phyloP scores from a whole-genome alignment of 2,797 vertebrate genomes.

The Vespertilio murinus region DNA sequence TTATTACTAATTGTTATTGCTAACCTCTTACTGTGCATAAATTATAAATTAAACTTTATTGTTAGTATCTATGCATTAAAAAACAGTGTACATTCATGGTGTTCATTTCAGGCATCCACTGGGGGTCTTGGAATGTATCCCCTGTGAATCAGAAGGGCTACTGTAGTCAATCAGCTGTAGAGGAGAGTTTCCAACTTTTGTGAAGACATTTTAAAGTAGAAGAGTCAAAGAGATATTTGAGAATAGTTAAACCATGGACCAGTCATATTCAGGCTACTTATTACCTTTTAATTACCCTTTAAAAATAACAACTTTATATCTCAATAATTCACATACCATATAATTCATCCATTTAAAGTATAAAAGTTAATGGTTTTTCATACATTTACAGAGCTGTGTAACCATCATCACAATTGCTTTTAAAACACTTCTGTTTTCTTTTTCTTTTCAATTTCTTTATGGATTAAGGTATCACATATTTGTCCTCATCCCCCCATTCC shows the following conservation, averaged over 20 bases:
- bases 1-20: not conserved
- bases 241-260: not conserved
- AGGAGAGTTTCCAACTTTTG: not conserved
- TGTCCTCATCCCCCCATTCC: too few species aligned
- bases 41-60: not conserved
- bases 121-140: not conserved
- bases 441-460: too few species aligned
- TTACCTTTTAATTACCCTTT: slow-evolving; percentile 2
- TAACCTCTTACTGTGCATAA: not conserved
- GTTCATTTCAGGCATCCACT: not conserved
- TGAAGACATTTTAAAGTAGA: not conserved
- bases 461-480: too few species aligned
- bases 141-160: not conserved
- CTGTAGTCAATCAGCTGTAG: not conserved
- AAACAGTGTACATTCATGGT: not conserved
- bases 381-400: not conserved
- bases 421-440: not conserved
- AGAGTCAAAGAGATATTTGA: not conserved
- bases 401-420: not conserved
- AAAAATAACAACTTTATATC: not conserved
- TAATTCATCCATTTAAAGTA: not conserved
- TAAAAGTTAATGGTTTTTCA: not conserved
- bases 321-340: not conserved
- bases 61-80: not conserved
- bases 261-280: not conserved